Base-by-base conservation (phyloP, 1,140 invertebrate genomes). In the Cherax destructor region DNA sequence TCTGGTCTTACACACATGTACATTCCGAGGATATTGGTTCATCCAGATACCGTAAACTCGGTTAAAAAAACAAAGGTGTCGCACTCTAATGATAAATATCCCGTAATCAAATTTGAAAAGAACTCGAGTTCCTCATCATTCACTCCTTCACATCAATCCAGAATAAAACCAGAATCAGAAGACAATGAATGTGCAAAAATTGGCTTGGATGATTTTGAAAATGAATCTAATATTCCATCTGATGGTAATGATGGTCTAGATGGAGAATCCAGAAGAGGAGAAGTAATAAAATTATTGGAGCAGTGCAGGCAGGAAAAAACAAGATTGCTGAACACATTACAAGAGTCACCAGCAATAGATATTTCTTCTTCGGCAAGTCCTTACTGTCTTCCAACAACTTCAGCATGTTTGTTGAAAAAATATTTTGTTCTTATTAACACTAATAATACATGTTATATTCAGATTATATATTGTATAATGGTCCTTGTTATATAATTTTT, bases 1-100 rank as follows among this genome's bases (percentile, higher is more conserved):
- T 24, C 83, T 41, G 83, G 59, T 16, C 61, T 91, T 30, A 79
- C 13, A 69, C 80, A 91, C 59, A 69, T 91, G 74, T 78, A 91
- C 30, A 77, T 91, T 50, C 81, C 89, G 7, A 59, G 30, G 30
- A 69, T 30, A 10, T 77, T 91, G 59, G 72, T 91, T 69, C 76
- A 91, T 72, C 76, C 89, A 69, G 81, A 90, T 47, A 21, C 78
- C 5, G 24, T 24, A 16, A 41, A 21, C 24, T 10, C 52, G 2
- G 3, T 4, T 21, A 49, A 61, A n/a, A 83, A 83, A 24, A 24
- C 7, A 13, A 18, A 56, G 16, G 5, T 61, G 21, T 21, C 80
- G 7, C n/a, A 56, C 24, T 61, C 52, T 30, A 10, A 6, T 30
- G 30, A 83, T 61, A 83, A n/a, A 81, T 11, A 7, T 81, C 9